These are phyloP conservation scores for Atrina japonica DNA, from an alignment of 2,888 invertebrate species.

Conservation along the genomic window DNA sequence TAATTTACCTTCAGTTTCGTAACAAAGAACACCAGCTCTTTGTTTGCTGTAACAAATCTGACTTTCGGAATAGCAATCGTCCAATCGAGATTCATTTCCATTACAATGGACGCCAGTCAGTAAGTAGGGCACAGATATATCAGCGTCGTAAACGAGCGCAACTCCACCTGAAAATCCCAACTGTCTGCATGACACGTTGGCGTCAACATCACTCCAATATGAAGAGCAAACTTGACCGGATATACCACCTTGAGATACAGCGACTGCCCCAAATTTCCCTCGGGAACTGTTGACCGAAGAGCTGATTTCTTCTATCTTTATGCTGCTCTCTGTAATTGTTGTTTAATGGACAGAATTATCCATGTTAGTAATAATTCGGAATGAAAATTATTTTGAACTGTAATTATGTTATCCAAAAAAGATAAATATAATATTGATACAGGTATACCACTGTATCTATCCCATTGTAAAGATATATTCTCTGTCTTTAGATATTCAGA, in stretches of 20 bases:
- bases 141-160: constrained; percentile 39
- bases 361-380: not conserved
- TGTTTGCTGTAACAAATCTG: constrained; percentile 45
- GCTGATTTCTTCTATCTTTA: not conserved
- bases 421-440: too few relatives aligned
- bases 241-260: constrained; percentile 85
- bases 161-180: constrained; percentile 81
- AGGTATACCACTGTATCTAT: too few relatives aligned
- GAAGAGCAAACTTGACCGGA: constrained; percentile 84
- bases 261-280: constrained; percentile 82
- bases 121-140: constrained; percentile 47
- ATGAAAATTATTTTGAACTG: not conserved
- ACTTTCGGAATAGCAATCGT: constrained; percentile 41
- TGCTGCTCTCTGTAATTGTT: not conserved
- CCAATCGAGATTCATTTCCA: constrained; percentile 53
- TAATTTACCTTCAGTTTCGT: constrained; percentile 41
- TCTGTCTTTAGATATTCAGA: too few relatives aligned
- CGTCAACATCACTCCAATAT: constrained; percentile 61
- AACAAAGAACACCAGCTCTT: constrained; percentile 60
- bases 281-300: not conserved
- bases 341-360: not conserved
- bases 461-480: too few relatives aligned
- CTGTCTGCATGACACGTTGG: constrained; percentile 55
- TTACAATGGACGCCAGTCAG: constrained; percentile 51
- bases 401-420: not conserved